Base-by-base conservation (phyloP, 2,797 vertebrate species). In the Manis pentadactyla region DNA sequence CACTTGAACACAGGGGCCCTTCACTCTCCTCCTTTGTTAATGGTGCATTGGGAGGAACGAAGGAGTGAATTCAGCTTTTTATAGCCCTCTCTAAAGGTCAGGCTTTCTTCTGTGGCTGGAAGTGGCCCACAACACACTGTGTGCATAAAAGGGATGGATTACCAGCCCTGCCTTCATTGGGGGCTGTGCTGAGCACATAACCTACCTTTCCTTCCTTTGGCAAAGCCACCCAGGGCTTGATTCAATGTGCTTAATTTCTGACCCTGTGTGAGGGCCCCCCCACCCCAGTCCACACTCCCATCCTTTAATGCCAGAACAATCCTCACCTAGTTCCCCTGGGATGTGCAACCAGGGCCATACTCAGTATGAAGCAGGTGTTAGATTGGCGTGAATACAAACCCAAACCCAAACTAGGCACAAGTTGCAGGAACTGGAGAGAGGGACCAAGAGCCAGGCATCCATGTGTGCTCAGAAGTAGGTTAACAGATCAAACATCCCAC, bases 1-100 rank as follows among this genome's bases (percentile, higher is more conserved):
- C 51, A 55, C 11, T 68, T 79, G 82, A 84, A 66, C 74, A 68
- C 73, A 74, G 77, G 81, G 17, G 77, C n/a, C 79, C 95, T 59
- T 77, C 51, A 3, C 42, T 59, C 86, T 63, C 66, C 83, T 85
- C 64, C 68, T 96, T 94, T 93, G 93, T 95, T 46, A 75, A 75
- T 68, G 51, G 39, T 5, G 0, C 83, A 19, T 31, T 34, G 61
- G 78, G 34, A 85, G 69, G 51, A 74, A 53, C 57, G 71, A 51
- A 69, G 78, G n/a, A 61, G 63, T 6, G 78, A 84, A 55, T 59
- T 25, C 0, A 8, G 71, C 73, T 92, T 95, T 97, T 95, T 71
- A 96, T 64, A 95, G 91, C 75, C 69, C 66, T 95, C 55, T 61
- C 61, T 88, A 94, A 95, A 97, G 97, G 94, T 74, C 96, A 94